Evolutionary conservation across 2,888 invertebrate genomes (phyloP), one percentile per base, ranked within the genome.

Genomic region (Tetranychus piercei): DNA sequence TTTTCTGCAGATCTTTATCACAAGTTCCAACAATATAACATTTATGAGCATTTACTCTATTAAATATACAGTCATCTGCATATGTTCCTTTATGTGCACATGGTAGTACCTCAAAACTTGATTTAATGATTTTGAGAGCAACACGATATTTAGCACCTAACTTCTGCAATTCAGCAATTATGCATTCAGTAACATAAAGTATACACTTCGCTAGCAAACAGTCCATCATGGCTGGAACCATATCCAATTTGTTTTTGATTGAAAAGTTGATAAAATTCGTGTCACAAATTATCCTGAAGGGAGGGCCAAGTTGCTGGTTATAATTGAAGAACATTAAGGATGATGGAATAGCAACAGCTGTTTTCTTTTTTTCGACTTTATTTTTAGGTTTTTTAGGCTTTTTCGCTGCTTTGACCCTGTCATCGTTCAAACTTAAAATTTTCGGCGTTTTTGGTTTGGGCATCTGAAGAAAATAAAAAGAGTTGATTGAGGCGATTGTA

Each of bases 21-120:
- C 96, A 97, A 18, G 99, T 99, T 1, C 95, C 99, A 55, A 99
- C 96, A 80, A 99, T 97, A 82, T 96, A 99, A 85, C 97, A 99
- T 82, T 99, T 99, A 83, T 97, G 96, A 86, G 97, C 94, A 5
- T 90, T 93, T 1, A 99, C 90, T 80, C 97, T 86, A 81, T 97
- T 91, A 1, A 97, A 92, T 75, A 99, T 85, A 82, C 99, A 99
- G 83, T 99, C 97, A 84, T 99, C 99, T 77, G 99, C 99, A 85
- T 99, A 99, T 0, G 94, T 96, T 34, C 99, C 99, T 83, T 94
- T 94, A 82, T 99, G 99, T 81, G 92, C 84, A 82, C 99, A 99
- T 55, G 90, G 87, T 69, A 99, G 85, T 78, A 95, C 87, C 83
- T 96, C 91, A 84, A 99, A 96, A 1, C 92, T 88, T 83, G 99